These are phyloP conservation scores for Mugil cephalus DNA, from an alignment of 2,113 vertebrate species.

Conservation along the genomic window DNA sequence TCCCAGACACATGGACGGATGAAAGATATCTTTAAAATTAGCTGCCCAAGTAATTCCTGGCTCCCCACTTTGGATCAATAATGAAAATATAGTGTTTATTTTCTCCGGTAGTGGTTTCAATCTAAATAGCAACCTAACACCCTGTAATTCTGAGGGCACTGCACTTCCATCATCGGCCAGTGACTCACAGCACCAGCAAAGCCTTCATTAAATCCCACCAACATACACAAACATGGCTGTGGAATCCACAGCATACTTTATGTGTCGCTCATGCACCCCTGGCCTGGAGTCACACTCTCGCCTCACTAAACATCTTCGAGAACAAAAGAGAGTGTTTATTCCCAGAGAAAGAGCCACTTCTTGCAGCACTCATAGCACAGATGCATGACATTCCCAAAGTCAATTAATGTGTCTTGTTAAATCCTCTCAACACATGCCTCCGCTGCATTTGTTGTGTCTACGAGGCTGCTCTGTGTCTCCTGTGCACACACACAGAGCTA, in stretches of 20 bases:
- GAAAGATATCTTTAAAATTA: slow-evolving; percentile 21
- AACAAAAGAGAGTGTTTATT: slow-evolving; percentile 63
- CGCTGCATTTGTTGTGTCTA: slow-evolving; percentile 23
- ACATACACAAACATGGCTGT: slow-evolving; percentile 64
- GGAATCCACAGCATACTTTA: slow-evolving; percentile 43
- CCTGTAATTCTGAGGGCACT: slow-evolving; percentile 69
- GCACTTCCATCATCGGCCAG: slow-evolving; percentile 58
- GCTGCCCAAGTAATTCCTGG: slow-evolving; percentile 5
- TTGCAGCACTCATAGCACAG: slow-evolving; percentile 40
- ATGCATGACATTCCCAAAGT: slow-evolving; percentile 53
- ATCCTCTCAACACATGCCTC: slow-evolving; percentile 30
- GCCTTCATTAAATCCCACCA: slow-evolving; percentile 71
- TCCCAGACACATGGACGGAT: slow-evolving; percentile 24
- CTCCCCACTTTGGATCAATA: slow-evolving; percentile 17
- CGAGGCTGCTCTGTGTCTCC: neutral
- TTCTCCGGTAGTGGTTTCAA: slow-evolving; percentile 35
- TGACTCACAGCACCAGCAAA: slow-evolving; percentile 62
- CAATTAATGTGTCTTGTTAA: slow-evolving; percentile 26
- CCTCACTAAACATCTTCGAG: slow-evolving; percentile 40
- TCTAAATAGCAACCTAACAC: slow-evolving; percentile 57
- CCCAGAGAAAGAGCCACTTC: slow-evolving; percentile 39
- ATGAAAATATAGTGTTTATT: slow-evolving; percentile 21
- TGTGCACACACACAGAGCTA: neutral
- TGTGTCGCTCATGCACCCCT: slow-evolving; percentile 16
- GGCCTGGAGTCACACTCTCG: slow-evolving; percentile 18